Evolutionary conservation across 2,113 vertebrate genomes (phyloP).

Genomic region (Tamias sibiricus): DNA sequence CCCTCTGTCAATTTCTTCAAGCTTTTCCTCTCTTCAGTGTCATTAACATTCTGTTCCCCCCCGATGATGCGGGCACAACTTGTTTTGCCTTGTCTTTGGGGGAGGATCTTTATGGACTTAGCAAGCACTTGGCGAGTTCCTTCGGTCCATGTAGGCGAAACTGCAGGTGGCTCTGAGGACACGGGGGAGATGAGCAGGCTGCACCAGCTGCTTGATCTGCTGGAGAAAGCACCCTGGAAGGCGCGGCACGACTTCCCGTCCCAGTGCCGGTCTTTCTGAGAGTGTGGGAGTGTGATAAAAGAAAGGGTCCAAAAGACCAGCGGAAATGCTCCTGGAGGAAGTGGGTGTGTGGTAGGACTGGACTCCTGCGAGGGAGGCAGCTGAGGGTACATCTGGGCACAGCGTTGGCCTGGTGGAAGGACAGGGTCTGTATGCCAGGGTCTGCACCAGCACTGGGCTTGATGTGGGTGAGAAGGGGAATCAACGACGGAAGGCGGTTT

Average conservation of each 20-base stretch:
- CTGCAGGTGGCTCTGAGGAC: not conserved
- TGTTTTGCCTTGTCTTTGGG: not conserved
- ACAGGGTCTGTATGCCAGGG: not conserved
- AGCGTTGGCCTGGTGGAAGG: not conserved
- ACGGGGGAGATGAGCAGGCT: not conserved
- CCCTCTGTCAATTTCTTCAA: not conserved
- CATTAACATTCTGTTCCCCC: not conserved
- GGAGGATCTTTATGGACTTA: not conserved
- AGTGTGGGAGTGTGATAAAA: not conserved
- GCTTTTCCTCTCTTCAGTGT: not conserved
- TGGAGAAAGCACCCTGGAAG: not conserved
- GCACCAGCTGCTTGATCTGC: not conserved
- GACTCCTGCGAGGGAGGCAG: not conserved
- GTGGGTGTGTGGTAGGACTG: not conserved
- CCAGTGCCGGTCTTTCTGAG: not conserved
- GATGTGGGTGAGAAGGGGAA: not conserved
- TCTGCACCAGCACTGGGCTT: not conserved
- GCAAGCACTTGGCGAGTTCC: not conserved
- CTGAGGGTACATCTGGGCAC: not conserved
- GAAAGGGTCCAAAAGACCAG: not conserved
- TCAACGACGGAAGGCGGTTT: not conserved
- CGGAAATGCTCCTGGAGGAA: rapidly evolving
- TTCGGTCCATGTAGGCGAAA: not conserved
- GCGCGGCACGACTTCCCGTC: too few species aligned
- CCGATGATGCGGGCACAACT: not conserved